Conservation (phyloP, 1,140 invertebrate genomes). For the Ostrea denselamellosa region DNA sequence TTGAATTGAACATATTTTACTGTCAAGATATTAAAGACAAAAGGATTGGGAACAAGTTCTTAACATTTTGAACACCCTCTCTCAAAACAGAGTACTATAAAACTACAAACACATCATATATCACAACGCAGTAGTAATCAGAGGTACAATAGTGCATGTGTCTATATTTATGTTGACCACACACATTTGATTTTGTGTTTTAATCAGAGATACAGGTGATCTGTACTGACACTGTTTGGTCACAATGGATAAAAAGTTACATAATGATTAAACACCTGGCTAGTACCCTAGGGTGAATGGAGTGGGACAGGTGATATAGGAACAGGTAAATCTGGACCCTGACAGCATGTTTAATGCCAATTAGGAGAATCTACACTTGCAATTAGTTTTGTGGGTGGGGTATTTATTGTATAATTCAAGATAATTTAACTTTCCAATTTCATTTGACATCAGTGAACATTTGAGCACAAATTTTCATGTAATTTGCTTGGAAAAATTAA, state of each 20-base stretch:
- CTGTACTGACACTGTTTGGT: conserved; percentile 15
- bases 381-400: not conserved
- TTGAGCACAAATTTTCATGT: too few relatives aligned
- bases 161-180: not conserved
- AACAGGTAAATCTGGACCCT: conserved; percentile 8
- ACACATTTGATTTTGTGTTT: not conserved
- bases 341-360: conserved; percentile 30
- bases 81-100: too few relatives aligned
- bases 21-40: too few relatives aligned
- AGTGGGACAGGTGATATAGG: conserved; percentile 22
- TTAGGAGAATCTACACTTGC: conserved; percentile 6
- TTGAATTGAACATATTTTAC: too few relatives aligned
- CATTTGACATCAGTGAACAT: too few relatives aligned
- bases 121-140: not conserved
- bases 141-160: not conserved
- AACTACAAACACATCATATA: too few relatives aligned
- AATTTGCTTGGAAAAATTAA: too few relatives aligned
- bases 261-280: conserved; percentile 15
- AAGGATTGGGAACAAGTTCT: too few relatives aligned
- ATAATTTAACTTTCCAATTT: too few relatives aligned
- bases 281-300: not conserved
- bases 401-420: not conserved
- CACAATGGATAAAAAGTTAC: conserved; percentile 1
- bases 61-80: too few relatives aligned
- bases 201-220: not conserved